phyloP scores from a whole-genome alignment of 2,113 vertebrate species.

The Hemiscyllium ocellatum region DNA sequence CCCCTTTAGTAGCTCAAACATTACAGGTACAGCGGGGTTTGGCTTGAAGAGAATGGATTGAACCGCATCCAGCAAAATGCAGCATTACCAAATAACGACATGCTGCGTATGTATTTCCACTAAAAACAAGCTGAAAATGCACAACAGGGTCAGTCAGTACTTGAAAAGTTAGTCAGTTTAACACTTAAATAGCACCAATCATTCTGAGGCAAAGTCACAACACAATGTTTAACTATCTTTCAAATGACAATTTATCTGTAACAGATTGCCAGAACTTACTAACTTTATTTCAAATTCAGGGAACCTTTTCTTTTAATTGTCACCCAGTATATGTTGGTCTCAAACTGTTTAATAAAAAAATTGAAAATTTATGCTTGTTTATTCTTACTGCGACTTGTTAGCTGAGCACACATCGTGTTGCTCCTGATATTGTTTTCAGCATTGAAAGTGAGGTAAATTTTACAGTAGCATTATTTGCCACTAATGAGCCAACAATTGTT shows the following conservation, averaged over 20 bases:
- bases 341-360: background rate
- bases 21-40: no score
- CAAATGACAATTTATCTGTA: background rate
- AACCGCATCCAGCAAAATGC: background rate
- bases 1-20: background rate
- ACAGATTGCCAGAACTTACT: background rate
- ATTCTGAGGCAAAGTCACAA: background rate
- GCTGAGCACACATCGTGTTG: background rate
- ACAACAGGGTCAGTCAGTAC: background rate
- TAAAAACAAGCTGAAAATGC: background rate
- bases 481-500: background rate
- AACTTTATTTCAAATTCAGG: background rate
- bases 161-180: background rate
- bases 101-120: background rate
- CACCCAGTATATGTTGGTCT: background rate
- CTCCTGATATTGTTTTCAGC: background rate
- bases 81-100: background rate
- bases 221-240: background rate
- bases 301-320: background rate
- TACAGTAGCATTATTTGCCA: background rate
- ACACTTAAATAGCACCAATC: background rate
- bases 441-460: background rate
- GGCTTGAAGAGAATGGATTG: background rate
- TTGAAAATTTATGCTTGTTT: background rate
- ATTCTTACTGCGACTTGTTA: background rate